Percentiles rank a stretch among this genome's conserved stretches.
Conservation (phyloP, 2,888 invertebrate genomes). For the Mythimna ferrago region DNA sequence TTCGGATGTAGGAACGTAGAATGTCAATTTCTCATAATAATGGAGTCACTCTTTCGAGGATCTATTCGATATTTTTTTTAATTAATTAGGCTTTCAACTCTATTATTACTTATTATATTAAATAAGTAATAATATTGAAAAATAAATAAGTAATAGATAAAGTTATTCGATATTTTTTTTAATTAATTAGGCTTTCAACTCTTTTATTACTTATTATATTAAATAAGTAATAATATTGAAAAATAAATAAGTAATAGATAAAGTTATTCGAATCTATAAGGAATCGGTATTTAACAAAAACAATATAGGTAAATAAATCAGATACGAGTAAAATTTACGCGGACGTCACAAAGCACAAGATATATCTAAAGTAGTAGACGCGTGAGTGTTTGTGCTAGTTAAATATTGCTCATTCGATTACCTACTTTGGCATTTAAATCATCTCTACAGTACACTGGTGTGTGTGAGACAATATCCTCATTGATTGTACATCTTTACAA, state of each 20-base stretch:
- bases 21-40: too few relatives aligned
- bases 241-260: background rate
- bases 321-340: background rate
- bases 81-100: too few relatives aligned
- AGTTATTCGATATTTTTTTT: background rate
- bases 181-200: too few relatives aligned
- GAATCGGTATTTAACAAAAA: too few relatives aligned
- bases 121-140: too few relatives aligned
- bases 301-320: constrained; percentile 7
- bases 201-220: too few relatives aligned
- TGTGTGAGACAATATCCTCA: constrained; percentile 53
- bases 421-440: constrained; percentile 56
- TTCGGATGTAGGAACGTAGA: background rate
- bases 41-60: too few relatives aligned
- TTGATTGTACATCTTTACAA: constrained; percentile 74
- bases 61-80: background rate
- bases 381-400: constrained; percentile 43
- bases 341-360: constrained; percentile 20
- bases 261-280: background rate
- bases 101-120: too few relatives aligned
- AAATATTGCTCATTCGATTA: constrained; percentile 55
- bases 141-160: background rate
- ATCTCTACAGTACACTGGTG: constrained; percentile 6
- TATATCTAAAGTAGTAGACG: constrained; percentile 22
- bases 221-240: too few relatives aligned